Conservation (phyloP, 2,797 vertebrate genomes). For the Zenarchopterus dispar region DNA sequence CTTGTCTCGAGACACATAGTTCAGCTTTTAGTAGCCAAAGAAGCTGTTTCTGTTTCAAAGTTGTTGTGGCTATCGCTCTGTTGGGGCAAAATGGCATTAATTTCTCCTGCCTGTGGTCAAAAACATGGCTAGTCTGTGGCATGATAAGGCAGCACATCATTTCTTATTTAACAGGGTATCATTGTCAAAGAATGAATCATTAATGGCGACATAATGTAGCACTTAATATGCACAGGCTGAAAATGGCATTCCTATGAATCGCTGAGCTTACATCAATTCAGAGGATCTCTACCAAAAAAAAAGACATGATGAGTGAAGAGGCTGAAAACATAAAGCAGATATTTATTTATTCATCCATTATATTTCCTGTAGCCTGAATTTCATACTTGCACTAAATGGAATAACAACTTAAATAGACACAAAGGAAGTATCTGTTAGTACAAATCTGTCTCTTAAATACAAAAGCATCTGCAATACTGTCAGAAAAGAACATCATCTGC, state of each 20-base stretch:
- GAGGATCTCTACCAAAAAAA: background rate
- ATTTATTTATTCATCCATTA: slow-evolving; percentile 81
- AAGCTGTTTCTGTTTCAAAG: background rate
- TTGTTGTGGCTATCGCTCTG: background rate
- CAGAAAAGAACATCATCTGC: slow-evolving; percentile 80
- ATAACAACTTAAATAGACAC: slow-evolving; percentile 75
- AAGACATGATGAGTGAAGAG: slow-evolving; percentile 32
- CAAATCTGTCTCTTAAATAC: slow-evolving; percentile 87
- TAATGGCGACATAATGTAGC: slow-evolving; percentile 14
- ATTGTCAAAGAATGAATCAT: slow-evolving; percentile 18
- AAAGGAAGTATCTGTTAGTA: slow-evolving; percentile 77
- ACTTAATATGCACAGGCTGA: background rate
- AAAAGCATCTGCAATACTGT: slow-evolving; percentile 88
- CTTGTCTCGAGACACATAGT: background rate
- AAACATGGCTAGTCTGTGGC: background rate
- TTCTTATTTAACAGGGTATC: background rate
- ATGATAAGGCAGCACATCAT: background rate
- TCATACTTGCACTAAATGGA: slow-evolving; percentile 75
- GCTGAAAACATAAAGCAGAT: slow-evolving; percentile 58
- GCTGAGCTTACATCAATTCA: background rate
- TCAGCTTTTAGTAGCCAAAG: no score
- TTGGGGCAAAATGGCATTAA: background rate
- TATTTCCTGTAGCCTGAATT: slow-evolving; percentile 72
- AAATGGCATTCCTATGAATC: background rate
- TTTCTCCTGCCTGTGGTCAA: background rate